These are phyloP conservation scores for Struthidea cinerea DNA, from an alignment of 2,113 vertebrate species.

Conservation along the genomic window DNA sequence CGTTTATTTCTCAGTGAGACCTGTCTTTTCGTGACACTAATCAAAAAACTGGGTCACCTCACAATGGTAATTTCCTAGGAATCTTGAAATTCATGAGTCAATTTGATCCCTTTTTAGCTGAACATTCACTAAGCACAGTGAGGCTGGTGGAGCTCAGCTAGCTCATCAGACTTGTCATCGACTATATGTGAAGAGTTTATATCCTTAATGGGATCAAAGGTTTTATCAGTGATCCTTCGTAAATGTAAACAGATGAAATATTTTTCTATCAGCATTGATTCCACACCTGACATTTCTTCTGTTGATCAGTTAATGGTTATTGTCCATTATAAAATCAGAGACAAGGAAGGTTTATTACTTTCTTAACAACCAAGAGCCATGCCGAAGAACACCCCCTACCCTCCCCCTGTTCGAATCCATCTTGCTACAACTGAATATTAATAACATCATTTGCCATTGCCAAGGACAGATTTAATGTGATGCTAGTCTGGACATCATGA, in stretches of 20 bases:
- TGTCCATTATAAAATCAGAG: conserved; percentile 62
- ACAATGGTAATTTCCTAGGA: conserved; percentile 73
- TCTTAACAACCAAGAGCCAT: conserved; percentile 36
- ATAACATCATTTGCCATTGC: conserved; percentile 36
- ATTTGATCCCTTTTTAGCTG: conserved; percentile 71
- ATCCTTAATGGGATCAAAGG: conserved; percentile 78
- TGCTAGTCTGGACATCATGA: conserved; percentile 3
- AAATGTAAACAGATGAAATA: conserved; percentile 69
- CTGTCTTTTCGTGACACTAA: conserved; percentile 73
- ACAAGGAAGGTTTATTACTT: conserved; percentile 57
- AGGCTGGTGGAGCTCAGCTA: conserved; percentile 53
- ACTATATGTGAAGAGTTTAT: conserved; percentile 72
- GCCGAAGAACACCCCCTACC: background rate
- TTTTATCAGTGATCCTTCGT: conserved; percentile 68
- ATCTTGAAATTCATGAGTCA: conserved; percentile 69
- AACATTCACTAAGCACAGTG: conserved; percentile 54
- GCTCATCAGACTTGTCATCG: conserved; percentile 70
- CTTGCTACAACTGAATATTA: conserved; percentile 50
- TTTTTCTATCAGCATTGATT: conserved; percentile 68
- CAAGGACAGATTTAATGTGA: conserved; percentile 33
- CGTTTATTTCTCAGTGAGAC: conserved; percentile 70
- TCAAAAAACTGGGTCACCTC: conserved; percentile 76
- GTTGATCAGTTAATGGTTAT: conserved; percentile 73
- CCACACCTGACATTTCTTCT: conserved; percentile 71
- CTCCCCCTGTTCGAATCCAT: conserved; percentile 23